Conservation (phyloP, 2,888 invertebrate species). For the Drosophila nigricruria region DNA sequence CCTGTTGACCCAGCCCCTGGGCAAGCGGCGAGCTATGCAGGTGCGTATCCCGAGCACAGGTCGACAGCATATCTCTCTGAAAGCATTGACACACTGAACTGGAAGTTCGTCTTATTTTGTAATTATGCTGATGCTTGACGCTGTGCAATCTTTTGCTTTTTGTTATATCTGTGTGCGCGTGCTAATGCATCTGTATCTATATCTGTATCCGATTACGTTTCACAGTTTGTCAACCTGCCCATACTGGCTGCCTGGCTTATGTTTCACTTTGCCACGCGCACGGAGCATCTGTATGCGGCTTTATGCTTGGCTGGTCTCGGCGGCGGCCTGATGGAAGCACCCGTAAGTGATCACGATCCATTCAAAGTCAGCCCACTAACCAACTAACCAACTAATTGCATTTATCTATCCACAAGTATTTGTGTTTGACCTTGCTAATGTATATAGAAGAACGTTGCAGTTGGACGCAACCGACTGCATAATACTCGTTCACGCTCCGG, state of each 20-base stretch:
- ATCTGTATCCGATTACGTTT: slow-evolving; percentile 23
- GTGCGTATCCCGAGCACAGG: slow-evolving; percentile 50
- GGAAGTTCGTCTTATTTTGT: slow-evolving; percentile 42
- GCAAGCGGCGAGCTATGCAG: slow-evolving; percentile 91
- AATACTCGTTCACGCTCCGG: neutral
- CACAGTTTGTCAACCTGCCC: slow-evolving; percentile 88
- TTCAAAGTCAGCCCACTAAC: slow-evolving; percentile 13
- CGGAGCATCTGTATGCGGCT: slow-evolving; percentile 89
- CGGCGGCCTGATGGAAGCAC: slow-evolving; percentile 93
- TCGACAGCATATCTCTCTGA: too few species aligned
- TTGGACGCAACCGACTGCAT: neutral
- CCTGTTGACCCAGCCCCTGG: slow-evolving; percentile 89
- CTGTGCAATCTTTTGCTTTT: slow-evolving; percentile 19
- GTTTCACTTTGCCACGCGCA: slow-evolving; percentile 88
- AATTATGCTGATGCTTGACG: slow-evolving; percentile 51
- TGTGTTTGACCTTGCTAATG: slow-evolving; percentile 31
- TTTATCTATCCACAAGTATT: slow-evolving; percentile 9
- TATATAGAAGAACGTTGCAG: neutral
- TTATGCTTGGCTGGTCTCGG: slow-evolving; percentile 90
- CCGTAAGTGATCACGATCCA: slow-evolving; percentile 86
- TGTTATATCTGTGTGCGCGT: neutral
- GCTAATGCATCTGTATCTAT: slow-evolving; percentile 2
- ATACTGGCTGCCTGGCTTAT: slow-evolving; percentile 91
- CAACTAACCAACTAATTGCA: slow-evolving; percentile 32
- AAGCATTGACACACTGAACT: slow-evolving; percentile 62